Conservation (phyloP, 2,113 vertebrate genomes). For the Syrrhaptes paradoxus region DNA sequence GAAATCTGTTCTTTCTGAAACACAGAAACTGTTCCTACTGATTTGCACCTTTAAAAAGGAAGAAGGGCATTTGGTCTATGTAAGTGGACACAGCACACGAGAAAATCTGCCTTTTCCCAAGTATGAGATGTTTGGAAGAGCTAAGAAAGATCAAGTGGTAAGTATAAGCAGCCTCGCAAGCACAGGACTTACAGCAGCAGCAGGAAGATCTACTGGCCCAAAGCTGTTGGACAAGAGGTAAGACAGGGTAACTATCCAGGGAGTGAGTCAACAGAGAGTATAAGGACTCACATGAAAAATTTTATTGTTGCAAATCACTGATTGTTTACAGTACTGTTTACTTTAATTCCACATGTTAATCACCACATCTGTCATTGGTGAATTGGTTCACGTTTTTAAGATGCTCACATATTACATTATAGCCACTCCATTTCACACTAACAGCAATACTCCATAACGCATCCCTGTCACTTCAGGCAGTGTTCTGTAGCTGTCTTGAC, state of each 20-base stretch:
- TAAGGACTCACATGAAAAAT: background rate
- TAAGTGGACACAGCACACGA: background rate
- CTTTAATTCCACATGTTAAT: constrained; percentile 49
- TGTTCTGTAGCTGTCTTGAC: constrained; percentile 38
- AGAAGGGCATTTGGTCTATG: background rate
- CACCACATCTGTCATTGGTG: constrained; percentile 30
- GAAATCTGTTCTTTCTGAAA: background rate
- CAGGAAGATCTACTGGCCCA: background rate
- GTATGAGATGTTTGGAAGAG: background rate
- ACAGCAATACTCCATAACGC: constrained; percentile 42
- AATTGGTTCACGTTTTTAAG: constrained; percentile 62
- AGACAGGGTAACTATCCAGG: background rate
- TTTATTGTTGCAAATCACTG: constrained; percentile 55
- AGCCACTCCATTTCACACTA: constrained; percentile 62
- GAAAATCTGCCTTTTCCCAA: background rate
- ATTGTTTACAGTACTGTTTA: constrained; percentile 23
- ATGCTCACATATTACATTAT: constrained; percentile 62
- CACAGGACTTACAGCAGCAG: background rate
- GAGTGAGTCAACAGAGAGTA: background rate
- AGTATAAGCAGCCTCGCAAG: background rate
- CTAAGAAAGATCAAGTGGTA: background rate
- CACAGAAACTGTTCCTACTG: background rate
- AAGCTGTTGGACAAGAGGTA: background rate
- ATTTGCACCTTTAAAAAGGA: background rate
- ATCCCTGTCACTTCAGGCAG: constrained; percentile 60